These are phyloP conservation scores for Menidia menidia DNA, from an alignment of 2,797 vertebrate species.

Conservation along the genomic window DNA sequence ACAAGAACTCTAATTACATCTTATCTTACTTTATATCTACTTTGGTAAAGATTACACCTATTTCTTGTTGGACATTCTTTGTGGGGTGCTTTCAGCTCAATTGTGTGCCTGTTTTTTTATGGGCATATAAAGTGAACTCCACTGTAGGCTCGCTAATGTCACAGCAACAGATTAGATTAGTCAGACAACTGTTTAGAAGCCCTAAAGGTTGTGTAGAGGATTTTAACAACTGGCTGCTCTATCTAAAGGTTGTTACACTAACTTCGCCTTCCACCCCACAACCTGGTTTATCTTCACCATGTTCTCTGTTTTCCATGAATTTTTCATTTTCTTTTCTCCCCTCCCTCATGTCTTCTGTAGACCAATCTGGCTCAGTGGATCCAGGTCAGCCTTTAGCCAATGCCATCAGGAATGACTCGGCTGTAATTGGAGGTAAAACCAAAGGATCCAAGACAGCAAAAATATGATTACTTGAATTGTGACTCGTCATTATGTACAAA, in stretches of 20 bases:
- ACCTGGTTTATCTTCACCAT: background rate
- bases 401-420: slow-evolving; percentile 90
- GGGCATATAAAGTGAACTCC: slow-evolving; percentile 58
- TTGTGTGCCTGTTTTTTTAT: slow-evolving; percentile 41
- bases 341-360: slow-evolving; percentile 71
- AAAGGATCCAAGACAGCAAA: background rate
- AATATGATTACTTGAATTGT: background rate
- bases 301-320: background rate
- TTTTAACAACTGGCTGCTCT: slow-evolving; percentile 45
- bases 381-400: slow-evolving; percentile 90
- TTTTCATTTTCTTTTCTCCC: background rate
- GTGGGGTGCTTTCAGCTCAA: slow-evolving; percentile 34
- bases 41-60: background rate
- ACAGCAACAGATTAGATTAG: slow-evolving; percentile 41
- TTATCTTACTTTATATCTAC: background rate
- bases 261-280: slow-evolving; percentile 2
- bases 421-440: slow-evolving; percentile 93
- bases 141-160: slow-evolving; percentile 31
- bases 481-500: background rate
- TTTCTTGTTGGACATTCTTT: slow-evolving; percentile 10
- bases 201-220: slow-evolving; percentile 28
- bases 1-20: background rate
- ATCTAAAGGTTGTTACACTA: slow-evolving; percentile 37
- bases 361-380: slow-evolving; percentile 90
- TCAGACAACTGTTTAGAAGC: slow-evolving; percentile 44